Conservation (phyloP, 2,113 vertebrate genomes). For the mouse (Mus musculus) region GRCm39 chr3:73914001-73914500, state of each 20-base stretch:
- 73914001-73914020: background rate
- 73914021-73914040: background rate
- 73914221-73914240: background rate
- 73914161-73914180: background rate
- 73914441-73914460: background rate
- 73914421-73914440: background rate
- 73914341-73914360: background rate
- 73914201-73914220: background rate
- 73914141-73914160: background rate
- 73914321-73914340: background rate
- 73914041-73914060: background rate
- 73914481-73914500: too few species aligned
- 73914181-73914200: background rate
- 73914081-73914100: background rate
- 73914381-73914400: background rate
- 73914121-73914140: background rate
- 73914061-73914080: background rate
- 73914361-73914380: background rate
- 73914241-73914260: background rate
- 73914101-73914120: background rate
- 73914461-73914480: background rate
- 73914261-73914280: background rate
- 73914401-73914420: background rate
- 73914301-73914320: constrained; percentile 12
- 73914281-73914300: background rate